Evolutionary conservation across 1,140 invertebrate genomes (phyloP).

Genomic region (Diabrotica virgifera): DNA sequence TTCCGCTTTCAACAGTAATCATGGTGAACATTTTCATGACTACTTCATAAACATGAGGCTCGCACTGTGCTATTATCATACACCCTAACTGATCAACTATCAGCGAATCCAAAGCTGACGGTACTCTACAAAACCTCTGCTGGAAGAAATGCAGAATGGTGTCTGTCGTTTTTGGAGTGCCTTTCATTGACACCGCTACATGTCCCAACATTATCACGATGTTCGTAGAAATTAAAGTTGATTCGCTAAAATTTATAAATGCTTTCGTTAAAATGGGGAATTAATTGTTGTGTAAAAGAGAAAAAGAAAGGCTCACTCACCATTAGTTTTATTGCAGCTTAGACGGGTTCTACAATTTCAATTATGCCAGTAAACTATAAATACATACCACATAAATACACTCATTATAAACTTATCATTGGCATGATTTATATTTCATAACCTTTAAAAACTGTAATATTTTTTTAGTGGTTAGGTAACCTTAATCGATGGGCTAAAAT

Average conservation of each 20-base stretch:
- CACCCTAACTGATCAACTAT: slow-evolving; percentile 97
- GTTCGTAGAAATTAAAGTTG: slow-evolving; percentile 88
- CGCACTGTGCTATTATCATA: slow-evolving; percentile 91
- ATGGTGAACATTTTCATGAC: slow-evolving; percentile 98
- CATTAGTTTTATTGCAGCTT: no score
- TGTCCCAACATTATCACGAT: slow-evolving; percentile 97
- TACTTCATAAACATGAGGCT: slow-evolving; percentile 83
- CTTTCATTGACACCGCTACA: slow-evolving; percentile 90
- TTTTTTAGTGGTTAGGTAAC: no score
- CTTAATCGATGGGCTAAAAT: no score
- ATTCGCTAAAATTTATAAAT: slow-evolving; percentile 63
- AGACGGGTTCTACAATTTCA: no score
- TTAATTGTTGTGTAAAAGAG: no score
- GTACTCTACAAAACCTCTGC: slow-evolving; percentile 90
- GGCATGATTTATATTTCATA: no score
- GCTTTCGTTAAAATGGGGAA: no score
- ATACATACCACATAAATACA: no score
- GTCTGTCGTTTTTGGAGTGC: slow-evolving; percentile 87
- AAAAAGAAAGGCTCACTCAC: no score
- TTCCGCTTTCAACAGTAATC: slow-evolving; percentile 90
- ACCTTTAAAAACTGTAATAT: no score
- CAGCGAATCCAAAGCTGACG: slow-evolving; percentile 81
- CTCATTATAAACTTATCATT: no score
- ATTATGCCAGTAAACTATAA: no score
- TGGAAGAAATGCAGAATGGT: slow-evolving; percentile 97